Percentiles rank a stretch among this genome's conserved stretches.
Conservation (phyloP, 2,797 vertebrate species). For the Anguilla anguilla region DNA sequence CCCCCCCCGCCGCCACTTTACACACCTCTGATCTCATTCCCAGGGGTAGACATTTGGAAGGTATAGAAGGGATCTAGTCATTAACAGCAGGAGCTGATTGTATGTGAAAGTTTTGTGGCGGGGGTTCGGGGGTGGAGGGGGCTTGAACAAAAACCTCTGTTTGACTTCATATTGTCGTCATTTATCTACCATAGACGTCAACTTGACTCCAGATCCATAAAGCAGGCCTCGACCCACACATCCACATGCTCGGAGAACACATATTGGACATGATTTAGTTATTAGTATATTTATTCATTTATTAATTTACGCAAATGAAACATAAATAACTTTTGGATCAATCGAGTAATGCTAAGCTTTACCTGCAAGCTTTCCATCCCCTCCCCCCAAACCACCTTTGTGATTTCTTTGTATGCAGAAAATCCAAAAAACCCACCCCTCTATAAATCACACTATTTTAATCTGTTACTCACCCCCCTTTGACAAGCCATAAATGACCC, state of each 20-base stretch:
- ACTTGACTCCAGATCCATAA: not conserved
- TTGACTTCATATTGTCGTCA: not conserved
- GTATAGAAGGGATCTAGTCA: not conserved
- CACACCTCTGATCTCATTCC: no score
- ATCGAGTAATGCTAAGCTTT: not conserved
- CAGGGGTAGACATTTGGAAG: not conserved
- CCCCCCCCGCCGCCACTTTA: no score
- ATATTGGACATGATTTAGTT: not conserved
- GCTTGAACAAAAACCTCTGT: not conserved
- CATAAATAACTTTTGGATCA: not conserved
- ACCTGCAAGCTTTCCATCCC: not conserved
- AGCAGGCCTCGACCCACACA: no score
- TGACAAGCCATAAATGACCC: slow-evolving; percentile 33
- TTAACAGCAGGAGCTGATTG: not conserved
- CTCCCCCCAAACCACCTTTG: not conserved
- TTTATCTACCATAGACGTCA: not conserved
- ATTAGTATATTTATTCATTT: not conserved
- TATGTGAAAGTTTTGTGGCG: not conserved
- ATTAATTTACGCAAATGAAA: not conserved
- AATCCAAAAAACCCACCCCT: not conserved
- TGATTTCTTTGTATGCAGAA: not conserved
- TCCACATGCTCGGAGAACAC: not conserved
- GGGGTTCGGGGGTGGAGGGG: not conserved
- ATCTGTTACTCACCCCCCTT: slow-evolving; percentile 5
- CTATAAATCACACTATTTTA: slow-evolving; percentile 12